A percentile compares a stretch with the other conserved stretches of the same genome.
phyloP scores from a whole-genome alignment of 2,797 vertebrate species.

The Halcyon badia region DNA sequence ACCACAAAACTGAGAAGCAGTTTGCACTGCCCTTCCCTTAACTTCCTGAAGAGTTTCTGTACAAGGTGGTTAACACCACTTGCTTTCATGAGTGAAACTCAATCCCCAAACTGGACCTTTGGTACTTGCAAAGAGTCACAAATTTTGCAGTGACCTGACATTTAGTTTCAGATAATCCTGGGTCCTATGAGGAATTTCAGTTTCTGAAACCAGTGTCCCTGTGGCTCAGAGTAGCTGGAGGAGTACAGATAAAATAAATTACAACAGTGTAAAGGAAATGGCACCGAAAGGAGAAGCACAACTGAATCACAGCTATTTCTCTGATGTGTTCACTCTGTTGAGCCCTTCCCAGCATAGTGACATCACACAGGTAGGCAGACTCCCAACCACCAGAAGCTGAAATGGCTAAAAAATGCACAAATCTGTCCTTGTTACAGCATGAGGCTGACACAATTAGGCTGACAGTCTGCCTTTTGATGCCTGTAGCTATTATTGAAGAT shows the following conservation, averaged over 20 bases:
- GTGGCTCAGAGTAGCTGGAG: neutral
- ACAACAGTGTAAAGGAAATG: neutral
- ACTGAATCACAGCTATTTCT: neutral
- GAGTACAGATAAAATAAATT: neutral
- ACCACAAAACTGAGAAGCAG: fast-evolving
- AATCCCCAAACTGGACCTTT: neutral
- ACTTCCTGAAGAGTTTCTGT: neutral
- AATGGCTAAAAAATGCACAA: neutral
- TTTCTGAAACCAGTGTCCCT: neutral
- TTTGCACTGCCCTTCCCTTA: neutral
- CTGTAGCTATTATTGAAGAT: neutral
- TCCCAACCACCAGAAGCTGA: neutral
- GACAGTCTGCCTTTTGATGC: neutral
- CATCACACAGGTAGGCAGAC: neutral
- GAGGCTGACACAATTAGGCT: neutral
- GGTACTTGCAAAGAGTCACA: neutral
- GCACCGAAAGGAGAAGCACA: neutral
- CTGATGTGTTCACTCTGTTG: neutral
- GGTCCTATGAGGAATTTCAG: neutral
- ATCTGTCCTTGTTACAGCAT: neutral
- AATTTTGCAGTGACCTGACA: neutral
- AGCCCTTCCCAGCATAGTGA: neutral
- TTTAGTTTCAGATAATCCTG: neutral
- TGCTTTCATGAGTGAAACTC: neutral
- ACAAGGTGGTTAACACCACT: neutral